phyloP scores from a whole-genome alignment of 2,797 vertebrate species.

The Pseudocheirus occidentalis region DNA sequence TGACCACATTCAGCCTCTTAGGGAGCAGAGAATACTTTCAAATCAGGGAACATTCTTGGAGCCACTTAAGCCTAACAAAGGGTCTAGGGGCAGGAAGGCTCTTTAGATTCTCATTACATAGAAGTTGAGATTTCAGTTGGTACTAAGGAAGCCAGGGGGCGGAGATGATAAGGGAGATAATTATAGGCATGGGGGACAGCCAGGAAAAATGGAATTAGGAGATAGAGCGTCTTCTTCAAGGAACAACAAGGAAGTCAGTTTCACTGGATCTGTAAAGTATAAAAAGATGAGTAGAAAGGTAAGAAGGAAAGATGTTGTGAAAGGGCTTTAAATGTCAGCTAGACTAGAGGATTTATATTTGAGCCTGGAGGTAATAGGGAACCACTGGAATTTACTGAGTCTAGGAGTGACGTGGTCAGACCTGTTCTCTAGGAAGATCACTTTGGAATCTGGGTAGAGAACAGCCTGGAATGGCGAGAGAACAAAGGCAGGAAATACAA shows the following conservation, averaged over 20 bases:
- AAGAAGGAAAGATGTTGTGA: background rate
- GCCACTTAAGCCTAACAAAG: too few relatives aligned
- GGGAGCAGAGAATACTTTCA: too few relatives aligned
- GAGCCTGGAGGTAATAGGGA: background rate
- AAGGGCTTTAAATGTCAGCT: background rate
- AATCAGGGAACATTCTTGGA: too few relatives aligned
- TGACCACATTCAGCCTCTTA: too few relatives aligned
- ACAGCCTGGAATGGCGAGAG: background rate
- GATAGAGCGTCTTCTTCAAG: too few relatives aligned
- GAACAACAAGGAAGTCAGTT: too few relatives aligned
- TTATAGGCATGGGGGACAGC: too few relatives aligned
- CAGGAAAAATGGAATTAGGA: too few relatives aligned
- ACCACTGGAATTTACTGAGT: background rate
- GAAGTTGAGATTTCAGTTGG: background rate
- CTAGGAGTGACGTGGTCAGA: background rate
- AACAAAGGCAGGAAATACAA: background rate
- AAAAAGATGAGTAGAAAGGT: background rate
- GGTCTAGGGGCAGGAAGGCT: too few relatives aligned
- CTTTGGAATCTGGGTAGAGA: background rate
- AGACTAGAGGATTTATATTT: background rate
- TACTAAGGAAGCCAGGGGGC: background rate
- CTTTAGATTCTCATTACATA: too few relatives aligned
- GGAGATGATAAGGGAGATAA: background rate
- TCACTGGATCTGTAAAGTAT: background rate
- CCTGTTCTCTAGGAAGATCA: slow-evolving; percentile 8